These are phyloP conservation scores for Varecia variegata DNA, from an alignment of 2,797 vertebrate species.

Conservation along the genomic window DNA sequence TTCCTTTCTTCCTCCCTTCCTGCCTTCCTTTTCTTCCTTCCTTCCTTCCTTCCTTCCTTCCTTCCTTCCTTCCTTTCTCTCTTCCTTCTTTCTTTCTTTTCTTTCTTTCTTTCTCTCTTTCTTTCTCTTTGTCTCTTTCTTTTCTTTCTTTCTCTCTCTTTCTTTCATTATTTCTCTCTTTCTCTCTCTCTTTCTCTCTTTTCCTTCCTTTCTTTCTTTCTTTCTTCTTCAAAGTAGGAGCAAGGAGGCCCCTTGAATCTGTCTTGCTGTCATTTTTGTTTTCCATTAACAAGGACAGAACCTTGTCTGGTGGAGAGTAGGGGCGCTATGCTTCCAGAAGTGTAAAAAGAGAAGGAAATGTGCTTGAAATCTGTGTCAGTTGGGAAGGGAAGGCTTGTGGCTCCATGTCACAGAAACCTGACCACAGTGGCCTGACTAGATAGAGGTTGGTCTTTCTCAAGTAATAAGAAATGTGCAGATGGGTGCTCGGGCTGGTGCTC, in stretches of 20 bases:
- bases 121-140: rapidly evolving
- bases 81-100: no score
- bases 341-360: background rate
- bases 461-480: background rate
- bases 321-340: background rate
- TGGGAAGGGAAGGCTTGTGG: background rate
- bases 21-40: rapidly evolving
- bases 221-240: background rate
- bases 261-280: background rate
- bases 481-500: background rate
- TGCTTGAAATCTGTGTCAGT: background rate
- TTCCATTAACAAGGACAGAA: background rate
- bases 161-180: rapidly evolving
- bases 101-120: no score
- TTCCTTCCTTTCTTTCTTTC: rapidly evolving
- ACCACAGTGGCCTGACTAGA: background rate
- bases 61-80: rapidly evolving
- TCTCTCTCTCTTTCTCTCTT: rapidly evolving
- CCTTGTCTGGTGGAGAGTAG: background rate
- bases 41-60: rapidly evolving
- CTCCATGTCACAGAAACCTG: background rate
- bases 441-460: background rate
- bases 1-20: rapidly evolving
- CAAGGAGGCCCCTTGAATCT: background rate
- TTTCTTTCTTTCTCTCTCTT: no score